Percentiles rank a stretch among this genome's conserved stretches.
Conservation (phyloP, 2,797 vertebrate genomes). For the Amphiprion clarkii region DNA sequence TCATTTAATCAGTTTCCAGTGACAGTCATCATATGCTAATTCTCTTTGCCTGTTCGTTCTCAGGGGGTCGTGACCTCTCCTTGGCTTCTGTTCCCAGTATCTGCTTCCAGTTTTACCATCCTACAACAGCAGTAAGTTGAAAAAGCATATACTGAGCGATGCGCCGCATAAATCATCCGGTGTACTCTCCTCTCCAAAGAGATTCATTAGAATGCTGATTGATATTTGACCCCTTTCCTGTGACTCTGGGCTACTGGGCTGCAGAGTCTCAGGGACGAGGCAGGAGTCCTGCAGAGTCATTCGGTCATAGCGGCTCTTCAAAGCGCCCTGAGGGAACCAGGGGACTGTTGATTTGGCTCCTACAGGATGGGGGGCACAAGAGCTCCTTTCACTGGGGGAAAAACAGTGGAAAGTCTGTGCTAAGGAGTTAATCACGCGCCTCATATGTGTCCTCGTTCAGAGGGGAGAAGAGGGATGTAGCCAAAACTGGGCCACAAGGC, state of each 20-base stretch:
- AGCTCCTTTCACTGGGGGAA: constrained; percentile 81
- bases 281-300: constrained; percentile 53
- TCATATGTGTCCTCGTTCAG: constrained; percentile 77
- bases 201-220: constrained; percentile 52
- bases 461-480: constrained; percentile 43
- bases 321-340: constrained; percentile 73
- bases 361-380: constrained; percentile 77
- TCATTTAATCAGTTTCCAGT: constrained; percentile 37
- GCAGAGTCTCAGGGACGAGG: constrained; percentile 38
- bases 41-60: constrained; percentile 4
- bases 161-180: constrained; percentile 4
- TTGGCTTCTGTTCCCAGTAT: constrained; percentile 13
- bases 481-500: constrained; percentile 56
- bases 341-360: constrained; percentile 75
- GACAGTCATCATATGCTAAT: constrained; percentile 1
- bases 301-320: constrained; percentile 75
- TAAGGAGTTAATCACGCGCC: constrained; percentile 83
- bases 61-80: constrained; percentile 11
- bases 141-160: constrained; percentile 18
- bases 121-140: constrained; percentile 24
- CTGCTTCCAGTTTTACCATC: constrained; percentile 9
- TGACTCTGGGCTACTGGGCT: constrained; percentile 63
- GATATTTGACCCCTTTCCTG: constrained; percentile 79
- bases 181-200: constrained; percentile 26
- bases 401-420: constrained; percentile 86